phyloP scores from a whole-genome alignment of 2,113 vertebrate species.

The Tetrao urogallus region DNA sequence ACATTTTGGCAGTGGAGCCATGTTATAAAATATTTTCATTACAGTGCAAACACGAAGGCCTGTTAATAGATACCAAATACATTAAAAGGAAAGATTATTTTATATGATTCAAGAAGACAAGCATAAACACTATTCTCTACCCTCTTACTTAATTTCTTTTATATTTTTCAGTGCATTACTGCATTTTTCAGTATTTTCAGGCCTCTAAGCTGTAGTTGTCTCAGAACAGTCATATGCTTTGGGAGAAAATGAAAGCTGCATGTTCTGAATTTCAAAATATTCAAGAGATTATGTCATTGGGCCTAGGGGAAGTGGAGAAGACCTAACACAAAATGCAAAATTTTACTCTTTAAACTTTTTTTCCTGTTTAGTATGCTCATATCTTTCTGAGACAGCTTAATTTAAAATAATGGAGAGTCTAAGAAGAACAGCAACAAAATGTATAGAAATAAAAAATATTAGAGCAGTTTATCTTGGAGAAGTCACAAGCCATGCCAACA shows the following conservation, averaged over 20 bases:
- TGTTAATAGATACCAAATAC: conserved; percentile 70
- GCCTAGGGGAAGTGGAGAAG: conserved; percentile 37
- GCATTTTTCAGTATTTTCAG: conserved; percentile 39
- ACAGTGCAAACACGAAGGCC: background rate
- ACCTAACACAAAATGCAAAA: background rate
- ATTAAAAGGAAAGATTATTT: conserved; percentile 68
- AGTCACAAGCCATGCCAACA: background rate
- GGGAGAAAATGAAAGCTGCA: conserved; percentile 51
- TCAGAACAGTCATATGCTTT: conserved; percentile 33
- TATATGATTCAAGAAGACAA: conserved; percentile 66
- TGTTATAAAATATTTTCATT: background rate
- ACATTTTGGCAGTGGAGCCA: background rate
- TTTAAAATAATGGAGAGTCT: conserved; percentile 35
- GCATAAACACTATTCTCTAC: conserved; percentile 57
- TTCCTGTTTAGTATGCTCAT: background rate
- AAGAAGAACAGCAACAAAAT: conserved; percentile 14
- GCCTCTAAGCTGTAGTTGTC: conserved; percentile 40
- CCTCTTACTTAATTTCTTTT: conserved; percentile 68
- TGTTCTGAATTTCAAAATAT: conserved; percentile 60
- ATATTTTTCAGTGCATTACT: conserved; percentile 50
- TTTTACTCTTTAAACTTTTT: conserved; percentile 16
- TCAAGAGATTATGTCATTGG: conserved; percentile 37
- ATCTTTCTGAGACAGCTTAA: conserved; percentile 9
- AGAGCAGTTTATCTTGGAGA: background rate
- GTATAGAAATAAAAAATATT: conserved; percentile 29